Evolutionary conservation across 2,797 vertebrate genomes (phyloP).

Genomic region (Eleutherodactylus coqui): DNA sequence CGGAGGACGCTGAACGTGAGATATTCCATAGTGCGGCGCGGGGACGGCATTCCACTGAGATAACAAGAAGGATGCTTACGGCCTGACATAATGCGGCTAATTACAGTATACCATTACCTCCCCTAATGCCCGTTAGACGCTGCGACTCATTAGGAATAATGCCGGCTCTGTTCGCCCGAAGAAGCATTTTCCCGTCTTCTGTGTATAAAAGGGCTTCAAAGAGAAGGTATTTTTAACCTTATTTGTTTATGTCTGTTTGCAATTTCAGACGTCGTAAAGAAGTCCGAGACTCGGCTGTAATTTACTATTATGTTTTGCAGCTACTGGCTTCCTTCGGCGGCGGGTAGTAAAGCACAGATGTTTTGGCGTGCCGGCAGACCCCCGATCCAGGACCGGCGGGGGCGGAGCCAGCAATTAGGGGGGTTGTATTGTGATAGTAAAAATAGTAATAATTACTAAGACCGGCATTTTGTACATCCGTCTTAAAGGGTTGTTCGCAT

Average conservation of each 20-base stretch:
- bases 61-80: slow-evolving; percentile 52
- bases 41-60: slow-evolving; percentile 53
- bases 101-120: slow-evolving; percentile 57
- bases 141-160: slow-evolving; percentile 55
- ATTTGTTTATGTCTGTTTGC: slow-evolving; percentile 49
- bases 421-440: no score
- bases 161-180: slow-evolving; percentile 40
- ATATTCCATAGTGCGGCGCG: slow-evolving; percentile 31
- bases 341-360: slow-evolving; percentile 13
- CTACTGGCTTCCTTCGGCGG: slow-evolving; percentile 34
- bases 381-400: not conserved
- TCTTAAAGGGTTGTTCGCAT: no score
- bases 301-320: slow-evolving; percentile 39
- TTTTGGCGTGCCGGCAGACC: not conserved
- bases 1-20: slow-evolving; percentile 22
- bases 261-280: slow-evolving; percentile 44
- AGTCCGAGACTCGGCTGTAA: slow-evolving; percentile 35
- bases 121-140: slow-evolving; percentile 45
- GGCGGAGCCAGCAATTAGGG: not conserved
- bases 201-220: slow-evolving; percentile 38
- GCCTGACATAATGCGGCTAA: slow-evolving; percentile 55
- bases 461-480: no score
- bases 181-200: not conserved
- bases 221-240: slow-evolving; percentile 49
- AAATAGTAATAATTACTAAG: no score